A percentile compares a stretch with the other conserved stretches of the same genome.
These are phyloP conservation scores for Chascanopsetta lugubris DNA, from an alignment of 2,113 vertebrate genomes.

Conservation along the genomic window DNA sequence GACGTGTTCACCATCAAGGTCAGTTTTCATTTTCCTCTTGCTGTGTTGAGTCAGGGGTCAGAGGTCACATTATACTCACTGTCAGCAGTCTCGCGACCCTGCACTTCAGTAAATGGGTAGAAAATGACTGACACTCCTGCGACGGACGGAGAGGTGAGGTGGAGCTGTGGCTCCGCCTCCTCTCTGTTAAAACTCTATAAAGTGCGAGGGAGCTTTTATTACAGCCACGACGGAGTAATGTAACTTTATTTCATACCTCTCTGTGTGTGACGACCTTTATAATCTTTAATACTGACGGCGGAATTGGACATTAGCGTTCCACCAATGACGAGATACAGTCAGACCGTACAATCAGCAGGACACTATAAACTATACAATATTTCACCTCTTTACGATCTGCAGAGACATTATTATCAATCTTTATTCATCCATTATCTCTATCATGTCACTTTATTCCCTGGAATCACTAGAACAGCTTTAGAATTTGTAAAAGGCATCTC, in stretches of 20 bases:
- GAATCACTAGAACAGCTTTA: too few relatives aligned
- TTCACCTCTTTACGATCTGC: too few relatives aligned
- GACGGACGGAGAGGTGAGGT: neutral
- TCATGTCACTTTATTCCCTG: too few relatives aligned
- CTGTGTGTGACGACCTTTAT: neutral
- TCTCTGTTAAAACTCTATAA: neutral
- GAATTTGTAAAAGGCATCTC: too few relatives aligned
- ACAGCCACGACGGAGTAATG: neutral
- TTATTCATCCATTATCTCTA: too few relatives aligned
- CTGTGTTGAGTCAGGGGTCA: conserved; percentile 23
- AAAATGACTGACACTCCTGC: neutral
- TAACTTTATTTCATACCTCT: conserved; percentile 7
- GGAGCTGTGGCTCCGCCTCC: neutral
- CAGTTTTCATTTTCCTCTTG: conserved; percentile 27
- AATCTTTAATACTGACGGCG: neutral
- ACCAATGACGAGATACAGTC: neutral
- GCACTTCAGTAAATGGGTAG: conserved; percentile 13
- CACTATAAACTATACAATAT: neutral
- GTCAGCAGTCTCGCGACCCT: conserved; percentile 3
- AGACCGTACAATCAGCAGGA: neutral
- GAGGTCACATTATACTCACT: conserved; percentile 7
- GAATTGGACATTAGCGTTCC: neutral
- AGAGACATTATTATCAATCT: too few relatives aligned
- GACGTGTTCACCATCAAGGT: neutral
- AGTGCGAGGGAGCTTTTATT: neutral